Conservation (phyloP, 2,888 invertebrate genomes). For the Ichneumoninae sp. region DNA sequence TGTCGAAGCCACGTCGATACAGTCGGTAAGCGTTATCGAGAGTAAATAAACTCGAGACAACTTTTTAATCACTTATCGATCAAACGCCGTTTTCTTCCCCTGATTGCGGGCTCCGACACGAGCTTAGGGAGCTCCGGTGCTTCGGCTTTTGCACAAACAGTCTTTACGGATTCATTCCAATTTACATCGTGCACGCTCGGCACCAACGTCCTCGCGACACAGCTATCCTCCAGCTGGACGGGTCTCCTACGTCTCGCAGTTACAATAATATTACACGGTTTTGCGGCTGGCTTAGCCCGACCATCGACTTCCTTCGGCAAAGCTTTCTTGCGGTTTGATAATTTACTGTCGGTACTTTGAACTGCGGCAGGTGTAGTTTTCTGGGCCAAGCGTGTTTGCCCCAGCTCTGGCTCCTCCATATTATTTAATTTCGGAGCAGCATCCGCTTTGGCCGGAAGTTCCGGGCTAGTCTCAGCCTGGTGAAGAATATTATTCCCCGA, state of each 20-base stretch:
- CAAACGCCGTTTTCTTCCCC: constrained; percentile 30
- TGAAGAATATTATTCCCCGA: not conserved
- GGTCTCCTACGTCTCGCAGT: constrained; percentile 74
- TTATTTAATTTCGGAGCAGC: constrained; percentile 7
- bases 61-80: constrained; percentile 25
- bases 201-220: constrained; percentile 65
- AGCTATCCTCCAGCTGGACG: constrained; percentile 75
- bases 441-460: constrained; percentile 7
- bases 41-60: not conserved
- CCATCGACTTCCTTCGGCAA: constrained; percentile 62
- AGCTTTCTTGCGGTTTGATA: constrained; percentile 47
- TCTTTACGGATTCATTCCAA: constrained; percentile 20
- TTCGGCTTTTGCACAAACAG: not conserved
- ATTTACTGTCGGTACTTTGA: constrained; percentile 7
- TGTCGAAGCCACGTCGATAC: not conserved
- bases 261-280: constrained; percentile 67
- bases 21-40: no score
- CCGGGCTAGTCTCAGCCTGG: not conserved
- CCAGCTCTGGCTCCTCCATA: constrained; percentile 22
- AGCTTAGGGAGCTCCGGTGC: not conserved
- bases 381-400: constrained; percentile 37
- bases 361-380: constrained; percentile 18
- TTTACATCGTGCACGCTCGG: constrained; percentile 47
- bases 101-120: not conserved
- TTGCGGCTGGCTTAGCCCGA: constrained; percentile 47